Evolutionary conservation across 2,888 invertebrate genomes (phyloP).

Genomic region (Sarcophaga carnaria): DNA sequence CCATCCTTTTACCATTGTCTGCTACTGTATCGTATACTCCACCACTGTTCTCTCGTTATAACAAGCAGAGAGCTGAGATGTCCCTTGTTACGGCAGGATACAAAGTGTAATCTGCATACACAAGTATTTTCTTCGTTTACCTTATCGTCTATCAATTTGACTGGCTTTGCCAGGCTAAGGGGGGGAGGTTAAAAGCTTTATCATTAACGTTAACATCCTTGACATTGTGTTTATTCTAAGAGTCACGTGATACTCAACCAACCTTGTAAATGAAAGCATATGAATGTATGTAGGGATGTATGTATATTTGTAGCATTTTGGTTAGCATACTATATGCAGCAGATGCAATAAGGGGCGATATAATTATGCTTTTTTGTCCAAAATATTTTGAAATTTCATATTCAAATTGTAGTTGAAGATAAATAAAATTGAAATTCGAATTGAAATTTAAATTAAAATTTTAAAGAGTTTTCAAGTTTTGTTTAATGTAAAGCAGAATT

Average conservation of each 20-base stretch:
- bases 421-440: neutral
- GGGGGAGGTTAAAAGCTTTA: slow-evolving; percentile 55
- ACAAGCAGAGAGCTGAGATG: neutral
- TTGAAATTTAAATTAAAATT: neutral
- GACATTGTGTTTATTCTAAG: slow-evolving; percentile 50
- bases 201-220: slow-evolving; percentile 57
- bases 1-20: no score
- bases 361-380: neutral
- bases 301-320: no score
- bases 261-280: slow-evolving; percentile 8
- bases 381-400: neutral
- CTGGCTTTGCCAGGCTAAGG: slow-evolving; percentile 12
- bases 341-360: slow-evolving; percentile 1
- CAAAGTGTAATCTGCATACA: slow-evolving; percentile 48
- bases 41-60: no score
- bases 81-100: neutral
- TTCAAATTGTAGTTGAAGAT: neutral
- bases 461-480: neutral
- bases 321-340: neutral
- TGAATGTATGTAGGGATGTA: neutral
- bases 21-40: no score
- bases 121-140: slow-evolving; percentile 5
- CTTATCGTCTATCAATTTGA: neutral
- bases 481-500: neutral
- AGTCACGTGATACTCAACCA: slow-evolving; percentile 47